Evolutionary conservation across 2,888 invertebrate genomes (phyloP).

Genomic region (Drosophila mimica): DNA sequence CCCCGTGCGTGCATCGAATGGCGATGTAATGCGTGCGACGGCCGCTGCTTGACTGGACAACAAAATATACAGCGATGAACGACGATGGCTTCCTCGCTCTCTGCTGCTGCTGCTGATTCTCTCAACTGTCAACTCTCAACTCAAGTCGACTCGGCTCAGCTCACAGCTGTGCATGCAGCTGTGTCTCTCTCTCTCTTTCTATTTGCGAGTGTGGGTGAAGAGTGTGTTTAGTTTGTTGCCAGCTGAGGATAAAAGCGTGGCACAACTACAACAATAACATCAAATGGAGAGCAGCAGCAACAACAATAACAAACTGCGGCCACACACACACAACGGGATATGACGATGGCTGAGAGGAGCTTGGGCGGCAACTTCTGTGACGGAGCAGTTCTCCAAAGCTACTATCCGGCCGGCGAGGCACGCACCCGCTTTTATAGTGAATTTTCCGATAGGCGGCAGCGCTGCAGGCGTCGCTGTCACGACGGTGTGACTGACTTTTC

Average conservation of each 20-base stretch:
- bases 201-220: slow-evolving; percentile 44
- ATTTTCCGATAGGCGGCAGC: slow-evolving; percentile 67
- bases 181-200: slow-evolving; percentile 23
- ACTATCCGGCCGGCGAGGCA: slow-evolving; percentile 84
- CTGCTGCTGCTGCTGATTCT: slow-evolving; percentile 12
- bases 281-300: slow-evolving; percentile 26
- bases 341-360: slow-evolving; percentile 58
- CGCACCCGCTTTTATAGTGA: slow-evolving; percentile 82
- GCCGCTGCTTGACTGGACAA: slow-evolving; percentile 61
- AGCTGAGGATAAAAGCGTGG: slow-evolving; percentile 52
- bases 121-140: slow-evolving; percentile 27
- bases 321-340: slow-evolving; percentile 36
- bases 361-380: slow-evolving; percentile 70
- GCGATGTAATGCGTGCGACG: slow-evolving; percentile 60
- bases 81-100: slow-evolving; percentile 25
- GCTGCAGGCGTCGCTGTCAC: slow-evolving; percentile 55
- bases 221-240: slow-evolving; percentile 34
- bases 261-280: slow-evolving; percentile 31
- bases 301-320: slow-evolving; percentile 21
- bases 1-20: slow-evolving; percentile 45
- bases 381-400: slow-evolving; percentile 84
- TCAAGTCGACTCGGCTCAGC: slow-evolving; percentile 21
- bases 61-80: slow-evolving; percentile 14
- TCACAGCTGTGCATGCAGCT: slow-evolving; percentile 56
- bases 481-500: slow-evolving; percentile 67